Evolutionary conservation across 2,888 invertebrate species (phyloP), one percentile per base, ranked within the genome.

Genomic region (Perdita meconis): DNA sequence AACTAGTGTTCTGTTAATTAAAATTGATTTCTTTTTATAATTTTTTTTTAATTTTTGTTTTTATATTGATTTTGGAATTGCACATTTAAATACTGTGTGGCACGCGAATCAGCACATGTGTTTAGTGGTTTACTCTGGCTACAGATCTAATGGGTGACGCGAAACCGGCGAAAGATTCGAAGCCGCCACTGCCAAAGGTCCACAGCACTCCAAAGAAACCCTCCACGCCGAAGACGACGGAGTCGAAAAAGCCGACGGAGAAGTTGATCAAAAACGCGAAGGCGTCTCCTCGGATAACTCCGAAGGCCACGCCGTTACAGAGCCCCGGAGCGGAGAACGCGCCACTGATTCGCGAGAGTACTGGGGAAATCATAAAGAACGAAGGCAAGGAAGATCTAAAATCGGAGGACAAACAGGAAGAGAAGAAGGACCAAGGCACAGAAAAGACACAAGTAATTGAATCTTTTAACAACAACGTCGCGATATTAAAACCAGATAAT

Each of bases 111-210:
- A 0, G 26, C 10, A 6, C 3, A n/a, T 8, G 22, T 12, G n/a
- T 38, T n/a, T 16, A 24, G 13, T 12, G 53, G 19, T n/a, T n/a
- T n/a, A 22, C 42, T 65, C n/a, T 59, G 57, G 13, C 12, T 44
- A n/a, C 89, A 83, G 91, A 93, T 71, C 72, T 90, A 75, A 72
- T 86, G 60, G 87, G 88, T 75, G 92, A 92, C 55, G 81, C 85
- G 34, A 92, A 90, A 86, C 90, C 93, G 51, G 93, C 94, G 67
- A 95, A 94, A 60, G 95, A 94, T 86, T 94, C 94, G 88, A 95
- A 95, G 88, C 95, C 95, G 86, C 95, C 95, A 86, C 91, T 95
- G 90, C 95, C 95, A 85, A 93, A 93, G 90, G 93, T 93, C 77
- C 93, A 93, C 83, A 90, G 90, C 81, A 90, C 93, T 89, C 89